Evolutionary conservation across 2,888 invertebrate species (phyloP).

Genomic region (Ochropleura leucogaster): DNA sequence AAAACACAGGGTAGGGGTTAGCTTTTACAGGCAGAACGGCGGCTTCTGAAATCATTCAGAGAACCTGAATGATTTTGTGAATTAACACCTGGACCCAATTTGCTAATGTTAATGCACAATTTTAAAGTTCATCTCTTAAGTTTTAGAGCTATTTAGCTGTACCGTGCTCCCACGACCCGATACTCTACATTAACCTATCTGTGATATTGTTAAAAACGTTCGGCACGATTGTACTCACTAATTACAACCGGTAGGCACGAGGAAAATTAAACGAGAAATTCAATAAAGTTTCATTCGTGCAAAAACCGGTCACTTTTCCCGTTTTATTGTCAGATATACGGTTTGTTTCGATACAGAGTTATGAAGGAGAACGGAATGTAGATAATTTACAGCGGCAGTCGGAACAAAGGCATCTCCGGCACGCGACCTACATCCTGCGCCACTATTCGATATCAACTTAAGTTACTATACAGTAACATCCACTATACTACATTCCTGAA

Average conservation of each 20-base stretch:
- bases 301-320: slow-evolving; percentile 63
- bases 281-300: slow-evolving; percentile 61
- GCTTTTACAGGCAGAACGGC: neutral
- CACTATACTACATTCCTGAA: slow-evolving; percentile 33
- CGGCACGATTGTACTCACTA: slow-evolving; percentile 41
- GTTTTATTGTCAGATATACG: slow-evolving; percentile 69
- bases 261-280: slow-evolving; percentile 55
- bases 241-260: slow-evolving; percentile 45
- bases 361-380: slow-evolving; percentile 82
- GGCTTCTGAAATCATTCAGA: neutral
- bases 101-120: slow-evolving; percentile 1
- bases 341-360: slow-evolving; percentile 78
- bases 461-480: slow-evolving; percentile 66
- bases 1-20: neutral
- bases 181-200: slow-evolving; percentile 27
- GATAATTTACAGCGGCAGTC: slow-evolving; percentile 81
- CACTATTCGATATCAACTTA: slow-evolving; percentile 76
- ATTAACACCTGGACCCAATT: slow-evolving; percentile 13
- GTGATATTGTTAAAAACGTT: slow-evolving; percentile 46
- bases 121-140: slow-evolving; percentile 14
- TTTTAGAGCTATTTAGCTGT: slow-evolving; percentile 26
- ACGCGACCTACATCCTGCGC: slow-evolving; percentile 80
- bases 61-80: neutral
- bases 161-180: slow-evolving; percentile 13
- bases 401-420: slow-evolving; percentile 81